Percentiles rank a stretch among this genome's conserved stretches.
Conservation (phyloP, 2,113 vertebrate species). For the Lamprologus lemairii region DNA sequence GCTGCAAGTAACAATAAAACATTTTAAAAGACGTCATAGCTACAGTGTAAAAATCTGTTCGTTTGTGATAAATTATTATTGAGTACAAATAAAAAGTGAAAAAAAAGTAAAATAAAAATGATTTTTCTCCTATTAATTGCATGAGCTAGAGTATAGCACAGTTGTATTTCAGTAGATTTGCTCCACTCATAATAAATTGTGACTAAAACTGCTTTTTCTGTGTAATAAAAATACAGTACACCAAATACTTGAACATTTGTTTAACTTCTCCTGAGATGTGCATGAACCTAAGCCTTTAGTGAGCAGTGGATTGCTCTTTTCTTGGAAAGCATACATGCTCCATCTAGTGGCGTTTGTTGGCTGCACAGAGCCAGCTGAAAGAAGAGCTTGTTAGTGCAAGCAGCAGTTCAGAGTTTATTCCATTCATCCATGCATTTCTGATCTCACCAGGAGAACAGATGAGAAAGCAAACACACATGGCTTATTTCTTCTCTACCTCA, state of each 20-base stretch:
- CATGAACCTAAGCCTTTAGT: not conserved
- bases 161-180: not conserved
- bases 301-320: not conserved
- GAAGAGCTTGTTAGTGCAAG: not conserved
- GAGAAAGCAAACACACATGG: not conserved
- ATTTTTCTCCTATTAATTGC: not conserved
- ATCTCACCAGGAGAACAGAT: not conserved
- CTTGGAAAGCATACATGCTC: slow-evolving; percentile 3
- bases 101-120: not conserved
- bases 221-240: not conserved
- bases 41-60: not conserved
- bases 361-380: not conserved
- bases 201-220: not conserved
- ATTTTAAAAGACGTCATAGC: not conserved
- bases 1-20: not conserved
- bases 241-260: not conserved
- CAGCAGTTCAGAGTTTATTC: not conserved
- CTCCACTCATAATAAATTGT: not conserved
- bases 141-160: not conserved
- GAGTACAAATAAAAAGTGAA: not conserved
- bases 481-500: not conserved
- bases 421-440: not conserved
- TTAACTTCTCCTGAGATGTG: not conserved
- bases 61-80: not conserved
- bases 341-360: slow-evolving; percentile 30